Conservation (phyloP, 2,113 vertebrate genomes). For the Jacana jacana region DNA sequence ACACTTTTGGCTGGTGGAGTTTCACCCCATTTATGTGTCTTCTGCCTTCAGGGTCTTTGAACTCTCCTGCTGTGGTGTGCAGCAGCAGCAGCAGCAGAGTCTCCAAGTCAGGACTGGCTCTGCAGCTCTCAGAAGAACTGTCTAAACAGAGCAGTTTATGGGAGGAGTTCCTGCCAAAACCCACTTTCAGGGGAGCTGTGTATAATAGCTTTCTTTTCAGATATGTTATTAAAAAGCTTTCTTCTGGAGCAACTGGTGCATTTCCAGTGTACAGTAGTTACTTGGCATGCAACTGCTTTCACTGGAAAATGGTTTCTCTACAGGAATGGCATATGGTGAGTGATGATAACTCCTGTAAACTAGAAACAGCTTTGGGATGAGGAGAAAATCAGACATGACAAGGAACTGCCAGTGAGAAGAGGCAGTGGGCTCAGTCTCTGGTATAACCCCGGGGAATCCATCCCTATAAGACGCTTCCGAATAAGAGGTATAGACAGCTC, state of each 20-base stretch:
- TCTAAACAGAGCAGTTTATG: neutral
- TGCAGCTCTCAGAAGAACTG: neutral
- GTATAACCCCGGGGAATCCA: neutral
- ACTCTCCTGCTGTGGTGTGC: neutral
- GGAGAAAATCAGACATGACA: neutral
- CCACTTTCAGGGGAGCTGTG: neutral
- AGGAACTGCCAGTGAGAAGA: neutral
- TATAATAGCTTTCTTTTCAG: neutral
- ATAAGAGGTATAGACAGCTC: neutral
- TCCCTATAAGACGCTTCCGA: neutral
- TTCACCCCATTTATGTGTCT: constrained; percentile 3
- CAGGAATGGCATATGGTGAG: neutral
- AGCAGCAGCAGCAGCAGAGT: neutral
- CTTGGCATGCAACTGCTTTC: neutral
- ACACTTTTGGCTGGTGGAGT: neutral
- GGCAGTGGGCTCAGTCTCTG: no score
- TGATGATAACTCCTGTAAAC: neutral
- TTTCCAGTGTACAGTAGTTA: neutral
- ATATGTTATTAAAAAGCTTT: constrained; percentile 11
- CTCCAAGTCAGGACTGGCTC: neutral
- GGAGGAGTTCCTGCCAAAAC: neutral
- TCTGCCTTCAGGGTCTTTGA: neutral
- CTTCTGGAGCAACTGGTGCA: neutral
- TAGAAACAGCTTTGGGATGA: neutral
- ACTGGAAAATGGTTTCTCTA: neutral